phyloP scores from a whole-genome alignment of 2,888 invertebrate genomes.

The Oeneis ivallda region DNA sequence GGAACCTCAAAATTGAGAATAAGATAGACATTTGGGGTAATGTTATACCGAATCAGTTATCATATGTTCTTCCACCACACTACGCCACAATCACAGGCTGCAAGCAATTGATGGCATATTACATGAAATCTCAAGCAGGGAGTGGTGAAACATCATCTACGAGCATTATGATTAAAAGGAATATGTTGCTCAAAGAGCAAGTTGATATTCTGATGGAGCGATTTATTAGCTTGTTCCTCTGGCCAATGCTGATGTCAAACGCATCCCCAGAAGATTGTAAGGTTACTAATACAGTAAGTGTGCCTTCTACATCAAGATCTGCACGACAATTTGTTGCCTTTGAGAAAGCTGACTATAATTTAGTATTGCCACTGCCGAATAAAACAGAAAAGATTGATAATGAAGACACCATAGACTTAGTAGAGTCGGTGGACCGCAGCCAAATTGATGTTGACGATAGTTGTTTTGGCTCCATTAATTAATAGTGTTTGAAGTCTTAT shows the following conservation, averaged over 20 bases:
- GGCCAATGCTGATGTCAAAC: conserved; percentile 64
- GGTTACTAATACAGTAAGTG: neutral
- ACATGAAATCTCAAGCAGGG: conserved; percentile 36
- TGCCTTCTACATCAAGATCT: neutral
- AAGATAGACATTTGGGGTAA: conserved; percentile 61
- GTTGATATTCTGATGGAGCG: conserved; percentile 53
- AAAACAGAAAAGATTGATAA: neutral
- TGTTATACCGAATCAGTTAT: conserved; percentile 38
- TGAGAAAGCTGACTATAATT: conserved; percentile 21
- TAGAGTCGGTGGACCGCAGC: conserved; percentile 2
- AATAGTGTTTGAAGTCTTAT: neutral
- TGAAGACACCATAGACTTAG: conserved; percentile 1
- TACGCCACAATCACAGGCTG: conserved; percentile 64
- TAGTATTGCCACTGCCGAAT: conserved; percentile 6
- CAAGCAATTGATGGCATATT: conserved; percentile 54
- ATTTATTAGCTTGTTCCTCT: conserved; percentile 58
- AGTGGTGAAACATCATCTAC: conserved; percentile 42
- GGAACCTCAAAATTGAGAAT: conserved; percentile 38
- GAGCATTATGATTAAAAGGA: conserved; percentile 47
- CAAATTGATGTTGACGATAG: conserved; percentile 5
- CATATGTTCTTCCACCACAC: conserved; percentile 63
- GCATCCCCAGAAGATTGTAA: conserved; percentile 28
- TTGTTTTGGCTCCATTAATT: conserved; percentile 2
- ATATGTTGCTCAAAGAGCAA: conserved; percentile 50
- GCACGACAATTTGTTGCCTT: conserved; percentile 12